Evolutionary conservation across 1,140 invertebrate genomes (phyloP), one percentile per base, ranked within the genome.

Genomic region (Drosophila funebris): DNA sequence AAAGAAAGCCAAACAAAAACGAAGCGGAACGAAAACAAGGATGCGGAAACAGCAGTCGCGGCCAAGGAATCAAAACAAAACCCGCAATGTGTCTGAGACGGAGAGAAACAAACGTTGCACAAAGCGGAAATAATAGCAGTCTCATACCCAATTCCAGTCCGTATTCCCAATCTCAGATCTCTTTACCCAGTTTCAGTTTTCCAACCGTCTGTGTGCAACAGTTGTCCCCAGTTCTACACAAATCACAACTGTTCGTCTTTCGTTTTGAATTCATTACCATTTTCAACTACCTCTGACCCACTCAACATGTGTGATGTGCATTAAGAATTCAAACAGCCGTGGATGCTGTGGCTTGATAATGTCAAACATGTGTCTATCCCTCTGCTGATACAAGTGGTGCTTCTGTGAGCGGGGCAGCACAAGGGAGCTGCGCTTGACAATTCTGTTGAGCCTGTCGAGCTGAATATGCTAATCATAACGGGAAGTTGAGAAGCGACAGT

Each of bases 201-300:
- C 60, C 62, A 61, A 72, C 16, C 50, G 54, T 11, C 41, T 43
- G 73, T 43, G 73, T 56, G 81, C 81, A 85, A 84, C 81, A 84
- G 81, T 84, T 84, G 81, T 84, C 77, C 77, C 64, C 69, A 57
- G n/a, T n/a, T n/a, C n/a, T 44, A 36, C 53, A 54, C 14, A 72
- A 84, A 84, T 84, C 81, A 85, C 81, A 84, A 84, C 81, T 84
- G 81, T 87, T 82, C 60, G 20, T 13, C 46, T 36, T 57, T 50
- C 57, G 53, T 80, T 81, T 74, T 84, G 77, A 85, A 84, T 84
- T 76, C 57, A 81, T 84, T 81, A 85, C 77, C 81, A 85, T 85
- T 84, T 76, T 80, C 41, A 73, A 63, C 50, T 20, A 22, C 16
- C 43, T 14, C 29, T 39, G 31, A 37, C 44, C 44, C 43, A 37